Evolutionary conservation across 1,140 invertebrate genomes (phyloP), one percentile per base, ranked within the genome.

Genomic region (Trissolcus basalis): DNA sequence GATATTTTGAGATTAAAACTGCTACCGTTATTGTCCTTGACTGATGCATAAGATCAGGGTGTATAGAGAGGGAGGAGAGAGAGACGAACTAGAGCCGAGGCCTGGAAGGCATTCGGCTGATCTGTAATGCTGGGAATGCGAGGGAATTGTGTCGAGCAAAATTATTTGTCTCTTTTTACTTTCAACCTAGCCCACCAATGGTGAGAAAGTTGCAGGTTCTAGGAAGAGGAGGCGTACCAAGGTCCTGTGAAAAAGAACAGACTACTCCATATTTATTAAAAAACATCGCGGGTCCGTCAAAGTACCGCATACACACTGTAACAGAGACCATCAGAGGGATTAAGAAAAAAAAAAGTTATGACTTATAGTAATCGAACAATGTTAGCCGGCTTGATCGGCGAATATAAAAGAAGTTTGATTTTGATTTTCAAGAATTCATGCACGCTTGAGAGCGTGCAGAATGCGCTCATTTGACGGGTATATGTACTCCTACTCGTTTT

Each of bases 151-250:
- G 77, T 71, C 61, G 58, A 64, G 63, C 47, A 32, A 76, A 72
- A 75, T 79, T 75, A 76, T 74, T 74, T 69, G 72, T 76, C 76
- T 74, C 78, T 81, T 82, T 81, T 79, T 79, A 75, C 71, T 67
- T 69, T 61, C 16, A 56, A 36, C 73, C 80, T 49, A 83, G 82
- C 35, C 79, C 65, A 68, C 78, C 79, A 55, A 83, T 85, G 76
- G 82, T 83, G 69, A 81, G 84, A 60, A 86, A 88, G 51, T 83
- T 79, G 78, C 83, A 85, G 82, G 85, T 86, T 82, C 86, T 80
- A 79, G 86, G 87, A 85, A 83, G 82, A 85, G 69, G 47, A 74
- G 72, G 60, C 70, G 76, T 71, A 78, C 60, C 63, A 68, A 71
- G 56, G 55, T 14, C 32, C 75, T 14, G 35, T 50, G 59, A 78